phyloP scores from a whole-genome alignment of 92 coral and sea anemone genomes.

The Porites lobata region DNA sequence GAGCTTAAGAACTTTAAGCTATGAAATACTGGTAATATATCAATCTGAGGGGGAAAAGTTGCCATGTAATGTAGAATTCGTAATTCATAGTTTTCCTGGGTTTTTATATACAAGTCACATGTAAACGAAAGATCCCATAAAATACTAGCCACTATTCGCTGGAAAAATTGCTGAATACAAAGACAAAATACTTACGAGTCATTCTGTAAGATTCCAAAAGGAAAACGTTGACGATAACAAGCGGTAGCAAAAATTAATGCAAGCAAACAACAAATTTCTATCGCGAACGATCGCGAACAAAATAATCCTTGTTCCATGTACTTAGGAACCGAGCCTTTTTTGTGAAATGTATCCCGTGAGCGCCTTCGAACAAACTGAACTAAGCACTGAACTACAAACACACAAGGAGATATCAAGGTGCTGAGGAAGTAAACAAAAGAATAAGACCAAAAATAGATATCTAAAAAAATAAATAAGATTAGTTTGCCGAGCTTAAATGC shows the following conservation, averaged over 20 bases:
- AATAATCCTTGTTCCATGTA: constrained; percentile 12
- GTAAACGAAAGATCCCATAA: background rate
- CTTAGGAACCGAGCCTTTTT: constrained; percentile 39
- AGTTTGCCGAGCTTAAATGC: no score
- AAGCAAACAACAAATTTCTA: background rate
- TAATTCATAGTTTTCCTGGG: no score
- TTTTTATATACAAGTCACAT: background rate
- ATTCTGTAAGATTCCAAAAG: constrained; percentile 16
- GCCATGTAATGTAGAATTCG: no score
- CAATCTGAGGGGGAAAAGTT: background rate
- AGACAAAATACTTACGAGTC: constrained; percentile 47
- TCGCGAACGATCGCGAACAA: background rate
- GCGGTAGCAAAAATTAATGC: background rate
- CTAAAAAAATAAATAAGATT: no score
- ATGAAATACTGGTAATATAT: background rate
- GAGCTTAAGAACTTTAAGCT: no score
- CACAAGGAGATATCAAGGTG: no score
- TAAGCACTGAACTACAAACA: no score
- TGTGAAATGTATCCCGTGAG: constrained; percentile 7
- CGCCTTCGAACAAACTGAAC: background rate
- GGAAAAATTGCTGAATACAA: background rate
- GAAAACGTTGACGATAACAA: constrained; percentile 13
- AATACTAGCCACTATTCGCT: background rate
- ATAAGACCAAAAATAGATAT: no score
- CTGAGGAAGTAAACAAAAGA: no score